Evolutionary conservation across 53 echinoderm and acorn worm species (phyloP), one percentile per base, ranked within the genome.

Genomic region (Paracentrotus lividus): DNA sequence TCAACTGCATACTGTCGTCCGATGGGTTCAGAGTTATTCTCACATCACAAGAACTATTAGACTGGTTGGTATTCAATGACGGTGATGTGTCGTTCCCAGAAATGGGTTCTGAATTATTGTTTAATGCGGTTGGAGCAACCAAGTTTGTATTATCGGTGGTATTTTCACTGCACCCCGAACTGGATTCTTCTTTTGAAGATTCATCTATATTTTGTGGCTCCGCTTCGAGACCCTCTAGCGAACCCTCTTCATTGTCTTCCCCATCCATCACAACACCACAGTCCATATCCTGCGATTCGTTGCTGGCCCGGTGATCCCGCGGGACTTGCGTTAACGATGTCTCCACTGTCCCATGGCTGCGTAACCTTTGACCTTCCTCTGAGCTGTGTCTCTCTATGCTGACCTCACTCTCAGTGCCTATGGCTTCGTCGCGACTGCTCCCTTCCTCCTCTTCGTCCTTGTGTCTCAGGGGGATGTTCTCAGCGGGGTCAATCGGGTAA

Each of bases 401-500:
- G 59, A 92, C 92, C 85, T 96, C 95, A 33, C 95, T 96, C 87
- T 97, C 97, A 15, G 95, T 97, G 88, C 96, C 96, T 18, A 93
- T 94, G 88, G 91, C 93, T 92, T 95, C 91, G 12, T 95, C 94
- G 38, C 95, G 93, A 95, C 94, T 93, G 88, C 95, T 49, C 86
- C 96, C 59, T 85, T 96, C 84, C 77, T 94, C 93, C 77, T 94
- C 93, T 56, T 95, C 88, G 49, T 97, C 94, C 93, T 93, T 92
- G 16, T 94, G 94, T 54, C 95, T 85, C 52, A 96, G 95, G 0
- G 96, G 98, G 85, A 98, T 93, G 85, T 88, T 95, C 84, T 98
- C 96, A 57, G 96, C 95, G 10, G 94, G 72, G 42, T 88, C 93
- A 38, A 78, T 34, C 34, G 40, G 42, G 58, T 77, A 77, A 40